Evolutionary conservation across 2,888 invertebrate genomes (phyloP), one percentile per base, ranked within the genome.

Genomic region (Drosophila maculinotata): DNA sequence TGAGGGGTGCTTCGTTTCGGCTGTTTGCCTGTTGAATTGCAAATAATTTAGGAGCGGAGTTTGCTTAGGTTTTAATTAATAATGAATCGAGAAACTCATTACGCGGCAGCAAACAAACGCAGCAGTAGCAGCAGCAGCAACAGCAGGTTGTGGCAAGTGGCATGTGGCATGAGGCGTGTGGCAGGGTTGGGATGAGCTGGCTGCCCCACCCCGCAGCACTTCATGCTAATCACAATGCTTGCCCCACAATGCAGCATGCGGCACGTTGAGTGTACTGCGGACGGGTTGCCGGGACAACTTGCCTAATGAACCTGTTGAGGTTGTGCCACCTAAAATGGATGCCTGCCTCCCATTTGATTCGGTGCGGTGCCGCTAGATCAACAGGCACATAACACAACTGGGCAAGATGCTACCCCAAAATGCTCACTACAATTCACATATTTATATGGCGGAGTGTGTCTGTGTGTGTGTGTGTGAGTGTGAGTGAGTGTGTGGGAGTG

Each of bases 11-110:
- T 17, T 15, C 35, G 38, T 47, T 53, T 69, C n/a, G 64, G 49
- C 41, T 58, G 62, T 60, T 58, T 69, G 69, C 66, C 53, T 66
- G 73, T 70, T 80, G 84, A 82, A 74, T 81, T 83, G 85, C 85
- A 81, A 84, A 83, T 83, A 87, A 87, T 85, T 87, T 75, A 67
- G 76, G 67, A 52, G 60, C 26, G 9, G 65, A 79, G 85, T 88
- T 88, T 79, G 66, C 69, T 82, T 80, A 79, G 88, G 79, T 76
- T 79, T 80, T 84, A 79, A 84, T 79, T 87, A 77, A 85, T 88
- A 87, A 78, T 85, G 81, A 85, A 88, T 87, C 79, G 77, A 70
- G 85, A 80, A 85, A 79, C 80, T 79, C 79, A 89, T 89, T 89
- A 88, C 76, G 73, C 45, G 62, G 75, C 69, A 71, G 84, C 71